phyloP scores from a whole-genome alignment of 2,888 invertebrate genomes.

The Parnassius apollo region DNA sequence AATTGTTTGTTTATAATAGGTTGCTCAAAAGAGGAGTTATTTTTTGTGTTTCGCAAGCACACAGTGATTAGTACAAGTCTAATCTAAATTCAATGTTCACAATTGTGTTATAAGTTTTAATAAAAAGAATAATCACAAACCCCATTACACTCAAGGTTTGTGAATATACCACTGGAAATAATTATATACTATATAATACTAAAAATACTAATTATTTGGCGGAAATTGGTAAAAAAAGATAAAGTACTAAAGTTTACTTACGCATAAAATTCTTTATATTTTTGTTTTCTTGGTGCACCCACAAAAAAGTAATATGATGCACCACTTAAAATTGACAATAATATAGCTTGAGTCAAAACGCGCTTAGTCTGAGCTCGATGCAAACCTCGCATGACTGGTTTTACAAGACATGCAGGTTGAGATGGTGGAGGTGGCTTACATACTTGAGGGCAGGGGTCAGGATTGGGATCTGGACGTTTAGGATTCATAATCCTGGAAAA shows the following conservation, averaged over 20 bases:
- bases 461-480: conserved; percentile 37
- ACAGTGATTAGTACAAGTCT: too few relatives aligned
- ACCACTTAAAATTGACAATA: conserved; percentile 58
- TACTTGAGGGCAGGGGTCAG: conserved; percentile 50
- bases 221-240: neutral
- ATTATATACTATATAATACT: too few relatives aligned
- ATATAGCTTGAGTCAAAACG: conserved; percentile 75
- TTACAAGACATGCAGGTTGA: conserved; percentile 49
- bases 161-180: too few relatives aligned
- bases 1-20: too few relatives aligned
- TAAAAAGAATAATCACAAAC: too few relatives aligned
- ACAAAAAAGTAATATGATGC: conserved; percentile 69
- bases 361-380: conserved; percentile 83
- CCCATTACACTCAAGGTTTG: too few relatives aligned
- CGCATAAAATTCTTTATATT: conserved; percentile 89
- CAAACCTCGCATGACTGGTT: conserved; percentile 86
- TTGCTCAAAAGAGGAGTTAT: too few relatives aligned
- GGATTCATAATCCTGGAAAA: neutral
- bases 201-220: too few relatives aligned
- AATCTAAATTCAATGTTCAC: too few relatives aligned
- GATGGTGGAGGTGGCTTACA: conserved; percentile 52
- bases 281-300: conserved; percentile 76
- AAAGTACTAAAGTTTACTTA: conserved; percentile 61
- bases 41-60: too few relatives aligned
- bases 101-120: too few relatives aligned